Evolutionary conservation across 2,888 invertebrate species (phyloP), one percentile per base, ranked within the genome.

Genomic region (Cyaniris semiargus): DNA sequence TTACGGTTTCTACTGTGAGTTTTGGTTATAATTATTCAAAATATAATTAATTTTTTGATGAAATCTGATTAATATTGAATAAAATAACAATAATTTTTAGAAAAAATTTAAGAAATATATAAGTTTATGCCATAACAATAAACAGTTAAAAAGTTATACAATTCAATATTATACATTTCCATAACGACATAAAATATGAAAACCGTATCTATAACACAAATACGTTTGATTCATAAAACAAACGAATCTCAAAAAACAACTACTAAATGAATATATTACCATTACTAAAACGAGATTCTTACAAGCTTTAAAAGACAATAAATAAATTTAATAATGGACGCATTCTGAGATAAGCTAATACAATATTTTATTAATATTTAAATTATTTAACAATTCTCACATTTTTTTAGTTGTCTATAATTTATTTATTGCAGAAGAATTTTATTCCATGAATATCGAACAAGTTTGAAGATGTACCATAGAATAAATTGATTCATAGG

Each of bases 301-400:
- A 74, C n/a, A 53, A 74, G 48, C 15, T 74, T 27, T 74, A 8
- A 74, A 48, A 53, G 23, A 74, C 48, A 74, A 74, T 53, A 74
- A 48, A 74, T 74, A 72, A 48, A 72, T 66, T 27, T 23, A 66
- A 27, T 66, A 31, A 66, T 66, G 66, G 66, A 27, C 15, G 27
- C 66, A 15, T 31, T 27, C 21, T 4, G 8, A 66, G 66, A 66
- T 31, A 31, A 31, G 6, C 31, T 15, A 15, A 10, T 66, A 27
- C 66, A 66, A 31, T 31, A 66, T 31, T 31, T 66, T 31, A 27
- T 58, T 58, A 8, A 53, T 53, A 60, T 60, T 60, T 23, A 60
- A 60, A 60, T 60, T 60, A 66, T 66, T 66, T 31, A 18, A 31
- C 21, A 66, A 21, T 13, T 66, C 60, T 66, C 60, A 66, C 23